A percentile compares a stretch with the other conserved stretches of the same genome.
Conservation (phyloP, 2,113 vertebrate species). For the Pluvialis apricaria region DNA sequence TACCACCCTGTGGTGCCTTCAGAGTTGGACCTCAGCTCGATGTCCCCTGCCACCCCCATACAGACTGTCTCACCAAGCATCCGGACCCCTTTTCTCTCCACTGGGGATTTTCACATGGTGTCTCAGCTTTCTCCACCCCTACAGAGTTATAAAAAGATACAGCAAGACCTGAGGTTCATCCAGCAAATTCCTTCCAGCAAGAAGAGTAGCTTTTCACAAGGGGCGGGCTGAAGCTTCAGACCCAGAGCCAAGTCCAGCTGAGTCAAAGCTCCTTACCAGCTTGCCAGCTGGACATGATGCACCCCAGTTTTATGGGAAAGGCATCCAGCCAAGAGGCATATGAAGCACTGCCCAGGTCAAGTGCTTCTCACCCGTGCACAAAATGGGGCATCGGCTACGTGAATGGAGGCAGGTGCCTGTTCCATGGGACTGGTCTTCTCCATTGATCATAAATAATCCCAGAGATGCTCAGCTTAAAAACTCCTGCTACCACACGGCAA, state of each 20-base stretch:
- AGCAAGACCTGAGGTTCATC: neutral
- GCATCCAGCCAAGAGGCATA: neutral
- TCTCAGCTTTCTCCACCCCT: neutral
- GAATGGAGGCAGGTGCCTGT: neutral
- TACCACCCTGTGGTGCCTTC: neutral
- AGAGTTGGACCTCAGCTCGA: neutral
- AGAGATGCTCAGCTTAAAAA: neutral
- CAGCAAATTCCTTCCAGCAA: neutral
- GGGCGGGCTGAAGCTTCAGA: neutral
- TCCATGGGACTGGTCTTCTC: rapidly evolving
- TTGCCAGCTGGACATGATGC: slow-evolving; percentile 26
- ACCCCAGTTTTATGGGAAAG: neutral
- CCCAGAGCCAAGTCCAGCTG: neutral
- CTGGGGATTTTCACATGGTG: neutral
- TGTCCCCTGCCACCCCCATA: neutral
- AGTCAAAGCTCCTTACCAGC: neutral
- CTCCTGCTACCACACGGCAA: neutral
- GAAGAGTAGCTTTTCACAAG: neutral
- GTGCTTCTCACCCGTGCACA: neutral
- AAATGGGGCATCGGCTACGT: neutral
- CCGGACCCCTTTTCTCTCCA: rapidly evolving
- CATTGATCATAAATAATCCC: neutral
- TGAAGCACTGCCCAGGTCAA: neutral
- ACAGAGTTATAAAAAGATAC: neutral
- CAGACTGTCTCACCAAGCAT: rapidly evolving